A percentile compares a stretch with the other conserved stretches of the same genome.
Evolutionary conservation across 92 coral and sea anemone genomes (phyloP).

Genomic region (Umimayanthus kanabou): DNA sequence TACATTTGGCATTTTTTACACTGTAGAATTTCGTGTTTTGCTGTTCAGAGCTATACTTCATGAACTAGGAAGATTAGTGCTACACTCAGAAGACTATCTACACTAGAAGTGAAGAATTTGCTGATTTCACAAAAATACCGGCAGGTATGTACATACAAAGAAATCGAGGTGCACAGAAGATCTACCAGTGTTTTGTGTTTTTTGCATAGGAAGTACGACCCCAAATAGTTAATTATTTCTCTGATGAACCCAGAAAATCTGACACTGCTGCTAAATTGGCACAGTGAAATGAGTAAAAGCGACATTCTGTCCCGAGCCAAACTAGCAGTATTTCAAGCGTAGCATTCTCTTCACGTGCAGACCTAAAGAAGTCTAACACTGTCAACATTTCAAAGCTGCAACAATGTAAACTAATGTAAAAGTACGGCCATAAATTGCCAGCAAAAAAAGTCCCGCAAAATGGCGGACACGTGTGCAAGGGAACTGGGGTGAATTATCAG

Average conservation of each 20-base stretch:
- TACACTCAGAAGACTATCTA: too few species aligned
- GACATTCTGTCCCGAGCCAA: too few species aligned
- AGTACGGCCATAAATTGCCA: neutral
- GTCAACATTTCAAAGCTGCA: neutral
- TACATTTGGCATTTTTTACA: too few species aligned
- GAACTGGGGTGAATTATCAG: neutral
- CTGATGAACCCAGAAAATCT: neutral
- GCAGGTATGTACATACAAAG: neutral
- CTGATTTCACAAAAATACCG: too few species aligned
- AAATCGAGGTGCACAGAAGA: neutral
- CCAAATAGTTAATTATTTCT: neutral
- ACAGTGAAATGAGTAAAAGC: neutral
- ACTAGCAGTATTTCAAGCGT: too few species aligned
- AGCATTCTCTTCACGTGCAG: too few species aligned
- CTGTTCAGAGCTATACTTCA: too few species aligned
- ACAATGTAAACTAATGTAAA: neutral
- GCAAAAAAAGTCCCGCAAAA: neutral
- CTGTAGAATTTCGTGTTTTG: too few species aligned
- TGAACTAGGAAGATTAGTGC: too few species aligned
- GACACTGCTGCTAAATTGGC: neutral
- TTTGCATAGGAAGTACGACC: neutral
- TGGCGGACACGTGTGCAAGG: neutral
- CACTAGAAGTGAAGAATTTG: too few species aligned
- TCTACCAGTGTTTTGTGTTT: neutral
- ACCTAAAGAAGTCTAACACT: too few species aligned